Base-by-base conservation (phyloP, 2,888 invertebrate species). In the Hofmannophila pseudospretella region DNA sequence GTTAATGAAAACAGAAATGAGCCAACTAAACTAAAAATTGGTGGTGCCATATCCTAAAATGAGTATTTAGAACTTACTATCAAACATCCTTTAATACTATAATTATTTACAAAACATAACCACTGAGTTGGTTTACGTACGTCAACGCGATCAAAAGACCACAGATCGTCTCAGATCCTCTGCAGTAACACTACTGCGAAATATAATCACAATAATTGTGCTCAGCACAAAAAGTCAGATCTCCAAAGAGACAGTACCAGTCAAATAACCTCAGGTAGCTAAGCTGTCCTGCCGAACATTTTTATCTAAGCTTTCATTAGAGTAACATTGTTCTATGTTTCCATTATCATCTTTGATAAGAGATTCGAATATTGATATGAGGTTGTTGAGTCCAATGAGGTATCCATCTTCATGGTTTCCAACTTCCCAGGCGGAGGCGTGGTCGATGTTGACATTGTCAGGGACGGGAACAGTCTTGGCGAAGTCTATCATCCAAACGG, bases 351-450 rank as follows among this genome's bases (percentile, higher is more conserved):
- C 82, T 50, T 80, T 72, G 36, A 88, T 71, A 53, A 93, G 88
- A 23, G 91, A 89, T 64, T 90, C 89, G 58, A 97, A 95, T 51
- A 97, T 93, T 48, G 93, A 91, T 55, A 97, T 94, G 47, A 98
- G 88, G 84, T 97, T 96, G 66, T 96, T 93, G 34, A 98, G 89
- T 42, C 98, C 98, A 47, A 95, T 94, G 51, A 97, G 89, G 82
- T 97, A 98, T 44, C 98, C 98, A 67, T 98, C 98, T 86, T 98
- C 98, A 67, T 97, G 97, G 77, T 97, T 98, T 27, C 97, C 97
- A 42, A 97, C 96, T 65, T 92, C 93, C 98, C 98, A 98, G 35
- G 92, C 91, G 12, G 92, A 90, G 44, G 90, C 90, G 76, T 98
- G 98, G 58, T 92, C 90, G 40, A 97, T 94, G 25, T 73, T 86